Percentiles rank a stretch among this genome's conserved stretches.
Evolutionary conservation across 2,113 vertebrate species (phyloP).

Genomic region (Tetrax tetrax): DNA sequence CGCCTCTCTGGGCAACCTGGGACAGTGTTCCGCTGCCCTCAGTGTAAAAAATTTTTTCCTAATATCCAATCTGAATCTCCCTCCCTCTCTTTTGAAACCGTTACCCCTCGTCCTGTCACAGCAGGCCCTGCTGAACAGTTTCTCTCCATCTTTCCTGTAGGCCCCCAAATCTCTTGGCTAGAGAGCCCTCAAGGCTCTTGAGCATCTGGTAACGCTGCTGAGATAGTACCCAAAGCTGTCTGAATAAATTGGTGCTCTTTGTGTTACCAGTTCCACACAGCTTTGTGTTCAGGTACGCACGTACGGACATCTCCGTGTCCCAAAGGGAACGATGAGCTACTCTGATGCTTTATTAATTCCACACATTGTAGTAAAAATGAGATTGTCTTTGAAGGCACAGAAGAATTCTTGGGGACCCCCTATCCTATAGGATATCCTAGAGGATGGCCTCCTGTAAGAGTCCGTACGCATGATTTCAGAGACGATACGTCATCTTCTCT

Average conservation of each 20-base stretch:
- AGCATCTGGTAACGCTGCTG: not conserved
- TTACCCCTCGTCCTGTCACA: too few relatives aligned
- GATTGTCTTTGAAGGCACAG: not conserved
- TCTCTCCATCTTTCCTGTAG: too few relatives aligned
- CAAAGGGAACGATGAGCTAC: not conserved
- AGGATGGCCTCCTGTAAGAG: not conserved
- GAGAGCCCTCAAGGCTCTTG: not conserved
- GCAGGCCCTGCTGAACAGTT: too few relatives aligned
- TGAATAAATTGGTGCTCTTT: not conserved
- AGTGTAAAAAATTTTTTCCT: too few relatives aligned
- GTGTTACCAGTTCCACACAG: not conserved
- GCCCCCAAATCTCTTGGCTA: too few relatives aligned
- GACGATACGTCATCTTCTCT: not conserved
- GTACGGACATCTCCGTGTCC: not conserved
- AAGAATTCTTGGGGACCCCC: not conserved
- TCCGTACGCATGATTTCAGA: not conserved
- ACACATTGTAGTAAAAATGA: not conserved
- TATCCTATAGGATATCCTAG: not conserved
- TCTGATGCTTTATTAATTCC: not conserved
- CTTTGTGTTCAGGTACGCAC: not conserved
- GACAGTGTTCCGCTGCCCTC: too few relatives aligned
- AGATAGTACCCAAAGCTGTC: not conserved
- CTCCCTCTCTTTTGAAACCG: too few relatives aligned
- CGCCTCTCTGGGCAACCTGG: too few relatives aligned
- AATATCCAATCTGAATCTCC: too few relatives aligned